Percentiles rank a stretch among this genome's conserved stretches.
phyloP scores from a whole-genome alignment of 2,888 invertebrate species.

The Muschampia staudingeri region DNA sequence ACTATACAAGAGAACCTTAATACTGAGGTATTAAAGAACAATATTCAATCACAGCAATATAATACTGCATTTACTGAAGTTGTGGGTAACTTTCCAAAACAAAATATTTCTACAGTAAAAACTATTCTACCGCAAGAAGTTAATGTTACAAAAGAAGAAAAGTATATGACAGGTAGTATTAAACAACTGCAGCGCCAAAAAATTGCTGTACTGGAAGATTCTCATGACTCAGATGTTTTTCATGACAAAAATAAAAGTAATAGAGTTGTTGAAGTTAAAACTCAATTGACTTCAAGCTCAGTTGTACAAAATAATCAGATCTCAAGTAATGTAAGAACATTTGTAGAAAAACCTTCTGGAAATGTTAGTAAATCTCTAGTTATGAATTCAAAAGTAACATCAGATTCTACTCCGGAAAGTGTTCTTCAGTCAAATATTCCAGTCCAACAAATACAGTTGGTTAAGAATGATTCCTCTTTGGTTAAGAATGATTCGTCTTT shows the following conservation, averaged over 20 bases:
- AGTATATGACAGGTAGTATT: conserved; percentile 35
- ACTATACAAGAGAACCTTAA: neutral
- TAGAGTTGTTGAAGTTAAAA: conserved; percentile 4
- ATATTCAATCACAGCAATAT: neutral
- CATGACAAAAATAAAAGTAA: conserved; percentile 38
- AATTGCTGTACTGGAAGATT: conserved; percentile 70
- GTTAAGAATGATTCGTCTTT: neutral
- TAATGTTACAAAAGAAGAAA: neutral
- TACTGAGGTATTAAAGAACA: neutral
- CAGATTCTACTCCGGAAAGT: neutral
- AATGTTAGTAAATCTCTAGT: neutral
- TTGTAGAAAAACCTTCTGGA: neutral
- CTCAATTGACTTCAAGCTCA: neutral
- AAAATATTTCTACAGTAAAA: conserved; percentile 28
- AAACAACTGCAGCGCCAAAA: conserved; percentile 79
- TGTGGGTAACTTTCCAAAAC: neutral
- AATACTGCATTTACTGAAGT: neutral
- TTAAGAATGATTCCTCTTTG: neutral
- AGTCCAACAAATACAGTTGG: neutral
- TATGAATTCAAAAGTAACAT: neutral
- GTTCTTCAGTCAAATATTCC: neutral
- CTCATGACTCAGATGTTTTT: conserved; percentile 56
- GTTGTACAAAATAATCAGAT: neutral
- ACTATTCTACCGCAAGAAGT: neutral
- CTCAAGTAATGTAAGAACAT: neutral